Conservation (phyloP, 2,797 vertebrate species). For the Pampus argenteus region DNA sequence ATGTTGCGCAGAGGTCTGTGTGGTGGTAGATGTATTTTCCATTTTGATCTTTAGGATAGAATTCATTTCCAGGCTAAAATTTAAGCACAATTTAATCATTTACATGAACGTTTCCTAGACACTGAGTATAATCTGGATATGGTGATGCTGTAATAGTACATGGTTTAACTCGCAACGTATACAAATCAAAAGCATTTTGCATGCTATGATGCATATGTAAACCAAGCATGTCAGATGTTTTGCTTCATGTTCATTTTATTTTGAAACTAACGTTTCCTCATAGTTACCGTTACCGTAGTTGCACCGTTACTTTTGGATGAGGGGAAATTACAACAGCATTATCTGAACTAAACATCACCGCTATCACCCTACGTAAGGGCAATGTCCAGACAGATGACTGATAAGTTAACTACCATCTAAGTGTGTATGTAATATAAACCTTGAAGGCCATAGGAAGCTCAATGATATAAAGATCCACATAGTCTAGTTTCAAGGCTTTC, state of each 20-base stretch:
- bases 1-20: constrained; percentile 91
- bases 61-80: constrained; percentile 89
- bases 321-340: background rate
- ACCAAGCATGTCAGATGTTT: background rate
- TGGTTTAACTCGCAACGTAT: background rate
- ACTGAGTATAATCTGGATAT: background rate
- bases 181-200: background rate
- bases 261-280: background rate
- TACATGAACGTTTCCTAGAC: background rate
- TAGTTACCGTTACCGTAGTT: background rate
- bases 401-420: background rate
- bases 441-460: constrained; percentile 95
- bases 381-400: background rate
- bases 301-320: background rate
- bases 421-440: constrained; percentile 72
- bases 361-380: background rate
- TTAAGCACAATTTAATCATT: constrained; percentile 26
- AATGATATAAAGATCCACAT: constrained; percentile 94
- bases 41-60: constrained; percentile 89
- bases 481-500: constrained; percentile 87
- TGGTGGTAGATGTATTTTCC: constrained; percentile 90
- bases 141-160: background rate
- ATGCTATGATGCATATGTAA: background rate
- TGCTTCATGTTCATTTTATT: background rate
- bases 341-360: background rate